phyloP scores from a whole-genome alignment of 2,888 invertebrate genomes.

The Orthosia gracilis region DNA sequence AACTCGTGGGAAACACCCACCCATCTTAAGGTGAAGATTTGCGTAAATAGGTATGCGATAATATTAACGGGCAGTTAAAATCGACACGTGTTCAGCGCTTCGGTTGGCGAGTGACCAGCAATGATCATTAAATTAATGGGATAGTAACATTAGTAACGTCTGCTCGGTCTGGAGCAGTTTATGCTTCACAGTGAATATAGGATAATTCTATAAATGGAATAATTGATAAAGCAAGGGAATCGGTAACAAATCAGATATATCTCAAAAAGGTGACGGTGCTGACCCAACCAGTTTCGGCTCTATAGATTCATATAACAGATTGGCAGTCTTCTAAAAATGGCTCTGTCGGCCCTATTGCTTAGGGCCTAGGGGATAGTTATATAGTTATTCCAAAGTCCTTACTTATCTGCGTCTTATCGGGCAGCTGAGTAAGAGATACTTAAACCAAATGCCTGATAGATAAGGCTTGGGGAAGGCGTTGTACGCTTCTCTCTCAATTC shows the following conservation, averaged over 20 bases:
- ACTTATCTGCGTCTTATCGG: conserved; percentile 30
- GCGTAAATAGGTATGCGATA: conserved; percentile 51
- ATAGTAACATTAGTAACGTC: conserved; percentile 38
- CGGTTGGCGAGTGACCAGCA: conserved; percentile 49
- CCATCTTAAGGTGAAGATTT: conserved; percentile 50
- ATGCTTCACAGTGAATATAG: conserved; percentile 10
- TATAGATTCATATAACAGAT: neutral
- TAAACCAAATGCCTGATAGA: conserved; percentile 26
- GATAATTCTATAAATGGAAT: conserved; percentile 15
- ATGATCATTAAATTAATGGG: conserved; percentile 58
- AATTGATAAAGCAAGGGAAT: neutral
- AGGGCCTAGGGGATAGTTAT: neutral
- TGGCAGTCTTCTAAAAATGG: neutral
- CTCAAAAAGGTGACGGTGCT: neutral
- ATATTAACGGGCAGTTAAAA: conserved; percentile 62
- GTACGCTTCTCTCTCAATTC: too few species aligned
- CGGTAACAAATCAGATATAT: neutral
- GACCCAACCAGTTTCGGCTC: neutral
- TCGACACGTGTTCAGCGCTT: conserved; percentile 55
- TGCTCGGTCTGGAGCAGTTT: conserved; percentile 26
- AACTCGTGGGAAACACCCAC: conserved; percentile 42
- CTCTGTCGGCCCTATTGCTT: neutral
- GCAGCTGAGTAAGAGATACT: conserved; percentile 29
- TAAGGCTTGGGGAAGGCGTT: neutral
- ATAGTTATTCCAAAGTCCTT: conserved; percentile 5